Percentiles rank a stretch among this genome's conserved stretches.
Conservation (phyloP, 2,797 vertebrate genomes). For the Tragelaphus eurycerus region DNA sequence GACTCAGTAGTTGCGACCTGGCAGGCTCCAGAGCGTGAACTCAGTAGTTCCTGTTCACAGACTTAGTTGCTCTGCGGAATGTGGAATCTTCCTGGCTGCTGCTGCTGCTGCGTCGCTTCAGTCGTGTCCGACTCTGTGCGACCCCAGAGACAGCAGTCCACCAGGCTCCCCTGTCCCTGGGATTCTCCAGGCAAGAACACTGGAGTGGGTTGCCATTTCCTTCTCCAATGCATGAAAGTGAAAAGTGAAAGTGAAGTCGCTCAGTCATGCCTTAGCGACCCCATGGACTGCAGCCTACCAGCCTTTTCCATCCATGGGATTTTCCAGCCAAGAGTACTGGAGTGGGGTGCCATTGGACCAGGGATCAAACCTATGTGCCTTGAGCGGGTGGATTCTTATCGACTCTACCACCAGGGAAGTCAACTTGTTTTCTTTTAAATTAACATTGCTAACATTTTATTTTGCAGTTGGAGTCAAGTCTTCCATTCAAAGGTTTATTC, state of each 20-base stretch:
- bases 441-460: constrained; percentile 5
- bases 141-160: too few species aligned
- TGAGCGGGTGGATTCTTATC: neutral
- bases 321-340: too few species aligned
- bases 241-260: too few species aligned
- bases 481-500: neutral
- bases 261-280: too few species aligned
- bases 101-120: too few species aligned
- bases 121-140: too few species aligned
- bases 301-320: too few species aligned
- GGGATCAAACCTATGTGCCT: neutral
- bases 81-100: neutral
- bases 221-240: too few species aligned
- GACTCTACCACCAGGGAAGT: neutral
- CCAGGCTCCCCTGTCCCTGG: too few species aligned
- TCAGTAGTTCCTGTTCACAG: neutral
- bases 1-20: neutral
- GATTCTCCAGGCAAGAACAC: too few species aligned
- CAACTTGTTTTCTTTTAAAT: constrained; percentile 22
- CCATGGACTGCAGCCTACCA: too few species aligned
- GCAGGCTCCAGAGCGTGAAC: neutral
- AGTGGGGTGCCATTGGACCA: neutral
- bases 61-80: neutral
- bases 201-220: too few species aligned
- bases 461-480: neutral